Evolutionary conservation across 2,113 vertebrate genomes (phyloP).

Genomic region (Salminus brasiliensis): DNA sequence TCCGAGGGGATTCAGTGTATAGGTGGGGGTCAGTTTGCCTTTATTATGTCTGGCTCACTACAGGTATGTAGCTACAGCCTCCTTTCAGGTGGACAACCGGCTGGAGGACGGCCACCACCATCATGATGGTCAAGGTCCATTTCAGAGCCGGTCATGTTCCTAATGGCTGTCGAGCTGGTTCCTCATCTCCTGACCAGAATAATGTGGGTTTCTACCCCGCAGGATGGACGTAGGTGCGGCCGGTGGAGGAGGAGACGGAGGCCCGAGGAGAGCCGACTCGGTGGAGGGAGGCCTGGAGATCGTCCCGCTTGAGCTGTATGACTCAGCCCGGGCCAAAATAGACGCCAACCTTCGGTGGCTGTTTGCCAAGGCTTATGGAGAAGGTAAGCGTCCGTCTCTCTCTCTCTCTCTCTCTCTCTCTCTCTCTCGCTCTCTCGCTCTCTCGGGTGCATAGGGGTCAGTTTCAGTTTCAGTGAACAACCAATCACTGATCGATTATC

Average conservation of each 20-base stretch:
- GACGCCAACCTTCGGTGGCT: slow-evolving; percentile 96
- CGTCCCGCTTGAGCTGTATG: slow-evolving; percentile 91
- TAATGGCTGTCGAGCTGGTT: not conserved
- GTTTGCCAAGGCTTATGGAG: slow-evolving; percentile 95
- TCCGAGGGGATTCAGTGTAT: too few species aligned
- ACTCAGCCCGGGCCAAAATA: slow-evolving; percentile 96
- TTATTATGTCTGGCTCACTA: too few species aligned
- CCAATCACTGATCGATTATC: too few species aligned
- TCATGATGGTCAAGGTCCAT: too few species aligned
- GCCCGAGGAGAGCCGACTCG: slow-evolving; percentile 86
- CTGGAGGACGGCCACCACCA: too few species aligned
- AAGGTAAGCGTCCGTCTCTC: slow-evolving; percentile 77
- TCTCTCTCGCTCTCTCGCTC: too few species aligned
- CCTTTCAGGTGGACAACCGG: too few species aligned
- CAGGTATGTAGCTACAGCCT: too few species aligned
- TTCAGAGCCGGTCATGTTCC: too few species aligned
- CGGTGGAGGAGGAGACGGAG: slow-evolving; percentile 76
- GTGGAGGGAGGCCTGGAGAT: slow-evolving; percentile 78
- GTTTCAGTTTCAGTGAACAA: too few species aligned
- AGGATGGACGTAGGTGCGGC: slow-evolving; percentile 86
- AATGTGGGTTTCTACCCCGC: not conserved
- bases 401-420: not conserved
- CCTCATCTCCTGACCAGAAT: not conserved
- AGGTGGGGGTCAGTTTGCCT: too few species aligned
- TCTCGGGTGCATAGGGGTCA: not conserved